A percentile compares a stretch with the other conserved stretches of the same genome.
Conservation (phyloP, 2,797 vertebrate species). For the Sylvilagus floridanus region DNA sequence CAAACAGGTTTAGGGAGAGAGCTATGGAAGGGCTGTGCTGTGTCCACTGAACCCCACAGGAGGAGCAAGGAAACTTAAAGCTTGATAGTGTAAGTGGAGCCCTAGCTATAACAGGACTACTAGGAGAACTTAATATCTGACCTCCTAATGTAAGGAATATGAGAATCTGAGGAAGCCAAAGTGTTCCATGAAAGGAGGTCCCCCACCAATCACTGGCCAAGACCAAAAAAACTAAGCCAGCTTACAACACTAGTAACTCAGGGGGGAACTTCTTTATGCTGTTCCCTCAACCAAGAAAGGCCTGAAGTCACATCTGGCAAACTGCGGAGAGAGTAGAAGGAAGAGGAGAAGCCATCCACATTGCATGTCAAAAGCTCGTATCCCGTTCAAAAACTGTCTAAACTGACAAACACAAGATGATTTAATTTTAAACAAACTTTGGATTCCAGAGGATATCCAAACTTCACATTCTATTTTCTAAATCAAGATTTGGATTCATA, state of each 20-base stretch:
- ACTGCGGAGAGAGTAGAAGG: not conserved
- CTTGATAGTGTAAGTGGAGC: not conserved
- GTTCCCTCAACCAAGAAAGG: not conserved
- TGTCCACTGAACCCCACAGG: not conserved
- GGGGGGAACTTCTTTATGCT: not conserved
- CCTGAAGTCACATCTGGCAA: not conserved
- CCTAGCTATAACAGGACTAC: not conserved
- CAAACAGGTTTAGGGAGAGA: not conserved
- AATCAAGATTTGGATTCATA: not conserved
- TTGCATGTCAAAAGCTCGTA: no score
- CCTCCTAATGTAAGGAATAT: not conserved
- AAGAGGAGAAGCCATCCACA: not conserved
- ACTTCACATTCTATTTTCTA: not conserved
- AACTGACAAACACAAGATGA: not conserved
- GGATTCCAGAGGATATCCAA: conserved; percentile 6
- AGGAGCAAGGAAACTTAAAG: not conserved
- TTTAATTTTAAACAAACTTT: conserved; percentile 8
- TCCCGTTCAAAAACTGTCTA: not conserved
- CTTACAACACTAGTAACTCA: not conserved
- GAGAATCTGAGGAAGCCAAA: not conserved
- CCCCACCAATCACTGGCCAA: not conserved
- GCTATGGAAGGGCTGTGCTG: not conserved
- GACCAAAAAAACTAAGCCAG: not conserved
- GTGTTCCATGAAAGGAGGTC: not conserved
- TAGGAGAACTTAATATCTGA: not conserved